Evolutionary conservation across 1,140 invertebrate genomes (phyloP).

Genomic region (Orchestia grillus): DNA sequence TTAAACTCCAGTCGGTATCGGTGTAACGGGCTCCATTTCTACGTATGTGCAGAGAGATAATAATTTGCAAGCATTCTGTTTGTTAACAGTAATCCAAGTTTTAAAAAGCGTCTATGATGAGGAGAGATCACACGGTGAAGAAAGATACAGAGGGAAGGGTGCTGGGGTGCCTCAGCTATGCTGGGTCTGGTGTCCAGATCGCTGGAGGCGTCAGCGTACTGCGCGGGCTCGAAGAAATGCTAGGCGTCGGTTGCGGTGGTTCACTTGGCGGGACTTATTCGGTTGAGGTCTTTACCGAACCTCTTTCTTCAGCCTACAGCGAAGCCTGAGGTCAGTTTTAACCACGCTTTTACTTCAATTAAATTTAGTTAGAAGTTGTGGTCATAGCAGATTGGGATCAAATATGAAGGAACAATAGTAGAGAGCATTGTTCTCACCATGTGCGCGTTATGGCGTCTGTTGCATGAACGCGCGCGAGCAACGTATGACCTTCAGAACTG

Average conservation of each 20-base stretch:
- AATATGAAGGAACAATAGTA: background rate
- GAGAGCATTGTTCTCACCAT: background rate
- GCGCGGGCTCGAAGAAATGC: background rate
- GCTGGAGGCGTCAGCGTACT: conserved; percentile 23
- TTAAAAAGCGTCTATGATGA: background rate
- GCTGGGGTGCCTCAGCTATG: conserved; percentile 9
- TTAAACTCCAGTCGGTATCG: too few species aligned
- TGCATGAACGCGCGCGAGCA: conserved; percentile 39
- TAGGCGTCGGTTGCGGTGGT: conserved; percentile 46
- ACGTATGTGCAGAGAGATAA: too few species aligned
- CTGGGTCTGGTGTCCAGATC: background rate
- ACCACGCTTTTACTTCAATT: background rate
- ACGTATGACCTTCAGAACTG: conserved; percentile 49
- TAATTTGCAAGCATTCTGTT: too few species aligned
- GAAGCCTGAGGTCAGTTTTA: background rate
- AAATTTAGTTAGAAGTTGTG: background rate
- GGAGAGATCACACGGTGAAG: background rate
- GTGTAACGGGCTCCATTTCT: too few species aligned
- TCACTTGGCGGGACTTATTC: background rate
- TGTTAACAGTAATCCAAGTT: too few species aligned
- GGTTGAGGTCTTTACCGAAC: background rate
- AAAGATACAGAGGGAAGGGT: background rate
- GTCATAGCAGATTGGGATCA: background rate
- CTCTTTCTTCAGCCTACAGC: background rate
- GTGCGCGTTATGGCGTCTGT: background rate